These are phyloP conservation scores for Phengaris arion DNA, from an alignment of 2,888 invertebrate species.

Conservation along the genomic window DNA sequence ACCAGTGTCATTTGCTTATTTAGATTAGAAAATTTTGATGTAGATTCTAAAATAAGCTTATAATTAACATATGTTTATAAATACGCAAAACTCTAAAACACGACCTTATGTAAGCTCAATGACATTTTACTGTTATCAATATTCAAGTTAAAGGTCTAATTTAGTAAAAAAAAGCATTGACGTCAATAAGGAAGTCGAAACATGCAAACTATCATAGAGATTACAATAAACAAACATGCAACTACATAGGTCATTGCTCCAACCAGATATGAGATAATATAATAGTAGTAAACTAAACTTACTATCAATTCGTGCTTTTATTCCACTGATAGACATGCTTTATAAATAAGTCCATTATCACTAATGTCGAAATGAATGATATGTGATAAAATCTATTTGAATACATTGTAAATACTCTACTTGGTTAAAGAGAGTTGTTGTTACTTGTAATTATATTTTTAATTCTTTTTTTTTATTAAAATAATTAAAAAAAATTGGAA, in stretches of 20 bases:
- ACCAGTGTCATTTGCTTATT: too few species aligned
- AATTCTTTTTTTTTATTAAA: background rate
- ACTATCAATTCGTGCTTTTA: constrained; percentile 32
- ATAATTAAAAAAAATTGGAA: constrained; percentile 33
- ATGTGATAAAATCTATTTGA: background rate
- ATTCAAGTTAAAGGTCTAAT: background rate
- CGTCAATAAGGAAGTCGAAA: constrained; percentile 44
- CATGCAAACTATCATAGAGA: constrained; percentile 52
- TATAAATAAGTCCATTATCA: constrained; percentile 14
- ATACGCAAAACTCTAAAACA: background rate
- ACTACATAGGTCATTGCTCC: constrained; percentile 54
- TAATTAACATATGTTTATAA: background rate
- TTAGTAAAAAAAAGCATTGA: constrained; percentile 20
- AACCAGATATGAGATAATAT: constrained; percentile 41
- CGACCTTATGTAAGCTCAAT: background rate
- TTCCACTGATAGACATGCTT: constrained; percentile 30
- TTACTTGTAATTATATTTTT: background rate
- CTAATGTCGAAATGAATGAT: constrained; percentile 7
- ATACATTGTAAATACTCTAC: background rate
- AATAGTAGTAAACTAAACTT: constrained; percentile 36
- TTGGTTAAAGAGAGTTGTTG: background rate
- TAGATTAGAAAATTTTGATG: too few species aligned
- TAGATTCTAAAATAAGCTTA: background rate
- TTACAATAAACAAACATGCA: constrained; percentile 58
- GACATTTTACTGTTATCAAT: constrained; percentile 10